Base-by-base conservation (phyloP, 2,888 invertebrate genomes). In the Metopia argyrocephala region DNA sequence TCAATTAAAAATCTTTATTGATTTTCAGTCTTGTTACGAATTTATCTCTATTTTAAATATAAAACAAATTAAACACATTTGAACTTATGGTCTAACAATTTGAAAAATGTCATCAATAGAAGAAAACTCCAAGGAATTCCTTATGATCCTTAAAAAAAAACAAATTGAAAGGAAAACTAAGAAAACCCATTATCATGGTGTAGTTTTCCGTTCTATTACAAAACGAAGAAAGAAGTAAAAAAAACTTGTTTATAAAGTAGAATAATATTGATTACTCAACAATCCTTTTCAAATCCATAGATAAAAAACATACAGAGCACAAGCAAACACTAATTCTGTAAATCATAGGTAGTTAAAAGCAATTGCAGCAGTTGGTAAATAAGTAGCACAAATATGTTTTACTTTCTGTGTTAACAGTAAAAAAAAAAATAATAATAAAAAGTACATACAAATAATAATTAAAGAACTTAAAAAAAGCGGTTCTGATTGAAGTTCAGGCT, bases 251-350 rank as follows among this genome's bases (percentile, higher is more conserved):
- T n/a, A n/a, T n/a, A n/a, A n/a, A n/a, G n/a, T n/a, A 68, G 54
- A 76, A 68, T 18, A 69, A 81, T 81, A 81, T 81, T 78, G 81
- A 81, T 81, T 81, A 64, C 68, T 81, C 73, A 31, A 57, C 81
- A 81, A 76, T 45, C 80, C 66, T 61, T 75, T 68, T 28, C n/a
- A 61, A 54, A 76, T 70, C 31, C 56, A 48, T 68, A n/a, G 50
- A 6, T 38, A 38, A 38, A 15, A 15, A 15, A 38, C 15, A 12
- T 38, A 23, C 38, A 12, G 21, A 4, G n/a, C 9, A 65, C 20
- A 59, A 12, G 61, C 38, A 61, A 18, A 66, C 25, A 54, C 56
- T 28, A 7, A 66, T 66, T 28, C 3, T n/a, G 31, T 27, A 23
- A 61, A 52, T 38, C 31, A 25, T 31, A 50, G 12, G 12, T 7